Conservation (phyloP, 1,140 invertebrate genomes). For the Camponotus pennsylvanicus region DNA sequence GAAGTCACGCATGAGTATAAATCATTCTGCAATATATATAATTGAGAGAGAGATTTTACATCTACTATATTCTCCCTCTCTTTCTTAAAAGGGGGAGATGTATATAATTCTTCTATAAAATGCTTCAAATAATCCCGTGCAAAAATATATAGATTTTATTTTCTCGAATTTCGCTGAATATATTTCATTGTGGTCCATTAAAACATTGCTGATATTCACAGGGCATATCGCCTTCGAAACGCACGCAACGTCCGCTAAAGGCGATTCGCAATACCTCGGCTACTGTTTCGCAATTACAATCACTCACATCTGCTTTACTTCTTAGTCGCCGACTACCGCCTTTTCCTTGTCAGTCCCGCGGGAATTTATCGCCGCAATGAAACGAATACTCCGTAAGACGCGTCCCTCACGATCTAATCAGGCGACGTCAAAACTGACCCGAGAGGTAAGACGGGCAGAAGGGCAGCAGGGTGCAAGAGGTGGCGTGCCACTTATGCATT, state of each 20-base stretch:
- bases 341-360: constrained; percentile 10
- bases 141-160: not conserved
- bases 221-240: not conserved
- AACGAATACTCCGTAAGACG: constrained; percentile 55
- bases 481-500: constrained; percentile 81
- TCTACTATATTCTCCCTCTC: too few species aligned
- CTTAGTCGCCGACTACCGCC: not conserved
- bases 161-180: not conserved
- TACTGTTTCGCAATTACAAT: constrained; percentile 83
- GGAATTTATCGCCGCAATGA: constrained; percentile 24
- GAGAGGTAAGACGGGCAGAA: constrained; percentile 3
- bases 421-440: constrained; percentile 65
- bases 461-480: constrained; percentile 49
- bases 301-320: constrained; percentile 74
- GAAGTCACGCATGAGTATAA: not conserved
- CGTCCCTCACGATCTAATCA: constrained; percentile 72
- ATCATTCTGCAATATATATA: constrained; percentile 3
- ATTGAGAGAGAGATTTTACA: not conserved
- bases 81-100: too few species aligned
- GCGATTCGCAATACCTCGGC: constrained; percentile 66
- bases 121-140: not conserved
- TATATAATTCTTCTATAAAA: too few species aligned
- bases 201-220: too few species aligned
- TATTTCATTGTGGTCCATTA: not conserved
- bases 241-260: constrained; percentile 21